These are phyloP conservation scores for Panthera uncia DNA, from an alignment of 2,113 vertebrate genomes.

Conservation along the genomic window DNA sequence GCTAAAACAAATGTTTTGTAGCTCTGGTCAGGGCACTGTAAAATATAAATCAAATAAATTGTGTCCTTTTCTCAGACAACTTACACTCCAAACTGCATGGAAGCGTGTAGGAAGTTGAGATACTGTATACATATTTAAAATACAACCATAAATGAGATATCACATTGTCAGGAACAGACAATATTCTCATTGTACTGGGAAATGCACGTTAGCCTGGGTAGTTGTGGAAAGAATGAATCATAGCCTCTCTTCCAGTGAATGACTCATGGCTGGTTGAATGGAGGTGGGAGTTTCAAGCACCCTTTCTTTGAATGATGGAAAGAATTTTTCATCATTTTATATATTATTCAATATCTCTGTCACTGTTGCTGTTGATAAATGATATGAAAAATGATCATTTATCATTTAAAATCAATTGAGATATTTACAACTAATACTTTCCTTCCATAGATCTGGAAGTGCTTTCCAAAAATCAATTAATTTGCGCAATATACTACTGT, in stretches of 20 bases:
- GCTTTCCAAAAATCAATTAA: conserved; percentile 77
- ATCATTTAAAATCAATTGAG: conserved; percentile 75
- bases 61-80: background rate
- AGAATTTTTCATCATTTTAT: conserved; percentile 73
- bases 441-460: conserved; percentile 63
- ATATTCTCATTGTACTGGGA: conserved; percentile 10
- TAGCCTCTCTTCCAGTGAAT: conserved; percentile 38
- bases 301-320: conserved; percentile 64
- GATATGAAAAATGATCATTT: conserved; percentile 70
- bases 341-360: conserved; percentile 76
- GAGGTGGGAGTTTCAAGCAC: conserved; percentile 46
- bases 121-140: conserved; percentile 35
- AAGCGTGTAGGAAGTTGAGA: background rate
- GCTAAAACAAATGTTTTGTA: conserved; percentile 30
- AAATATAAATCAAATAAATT: conserved; percentile 25
- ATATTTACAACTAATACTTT: conserved; percentile 75
- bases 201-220: background rate
- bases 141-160: background rate
- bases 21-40: background rate
- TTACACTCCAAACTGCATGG: background rate
- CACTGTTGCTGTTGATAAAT: conserved; percentile 62
- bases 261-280: conserved; percentile 65
- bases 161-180: background rate
- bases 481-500: conserved; percentile 65
- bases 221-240: conserved; percentile 45